Percentiles rank a stretch among this genome's conserved stretches.
Evolutionary conservation across 2,113 vertebrate species (phyloP).

Genomic region (Pogonocichla stellata): DNA sequence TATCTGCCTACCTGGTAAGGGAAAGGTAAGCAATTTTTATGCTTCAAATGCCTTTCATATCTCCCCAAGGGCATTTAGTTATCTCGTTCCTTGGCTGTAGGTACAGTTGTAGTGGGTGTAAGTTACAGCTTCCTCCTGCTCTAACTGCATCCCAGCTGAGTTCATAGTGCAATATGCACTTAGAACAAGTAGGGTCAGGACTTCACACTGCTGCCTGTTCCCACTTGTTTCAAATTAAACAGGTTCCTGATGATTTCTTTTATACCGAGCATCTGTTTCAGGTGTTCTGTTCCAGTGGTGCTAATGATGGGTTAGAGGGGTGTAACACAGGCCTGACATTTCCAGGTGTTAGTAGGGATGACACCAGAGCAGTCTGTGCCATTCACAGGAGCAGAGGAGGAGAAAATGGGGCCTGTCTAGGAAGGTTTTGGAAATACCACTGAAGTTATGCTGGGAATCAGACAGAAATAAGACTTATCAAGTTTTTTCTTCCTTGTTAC

Average conservation of each 20-base stretch:
- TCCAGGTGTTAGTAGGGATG: neutral
- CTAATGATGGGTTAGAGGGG: neutral
- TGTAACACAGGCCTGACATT: neutral
- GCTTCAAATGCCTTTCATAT: constrained; percentile 51
- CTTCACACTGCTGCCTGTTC: neutral
- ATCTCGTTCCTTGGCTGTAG: neutral
- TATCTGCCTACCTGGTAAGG: constrained; percentile 13
- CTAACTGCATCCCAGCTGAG: constrained; percentile 25
- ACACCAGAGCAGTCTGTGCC: neutral
- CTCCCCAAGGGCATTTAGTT: constrained; percentile 30
- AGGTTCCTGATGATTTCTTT: neutral
- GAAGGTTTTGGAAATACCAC: neutral
- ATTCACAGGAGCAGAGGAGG: neutral
- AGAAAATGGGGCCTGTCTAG: neutral
- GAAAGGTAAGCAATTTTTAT: constrained; percentile 56
- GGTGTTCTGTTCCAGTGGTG: fast-evolving
- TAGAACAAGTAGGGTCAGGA: neutral
- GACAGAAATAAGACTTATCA: neutral
- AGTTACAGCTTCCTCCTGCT: constrained; percentile 31
- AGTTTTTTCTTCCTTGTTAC: neutral
- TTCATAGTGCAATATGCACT: neutral
- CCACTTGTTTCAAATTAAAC: neutral
- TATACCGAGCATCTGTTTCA: fast-evolving
- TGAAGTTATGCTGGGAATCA: neutral
- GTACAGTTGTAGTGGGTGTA: neutral